Evolutionary conservation across 2,888 invertebrate species (phyloP), one percentile per base, ranked within the genome.

Genomic region (Xylota segnis): DNA sequence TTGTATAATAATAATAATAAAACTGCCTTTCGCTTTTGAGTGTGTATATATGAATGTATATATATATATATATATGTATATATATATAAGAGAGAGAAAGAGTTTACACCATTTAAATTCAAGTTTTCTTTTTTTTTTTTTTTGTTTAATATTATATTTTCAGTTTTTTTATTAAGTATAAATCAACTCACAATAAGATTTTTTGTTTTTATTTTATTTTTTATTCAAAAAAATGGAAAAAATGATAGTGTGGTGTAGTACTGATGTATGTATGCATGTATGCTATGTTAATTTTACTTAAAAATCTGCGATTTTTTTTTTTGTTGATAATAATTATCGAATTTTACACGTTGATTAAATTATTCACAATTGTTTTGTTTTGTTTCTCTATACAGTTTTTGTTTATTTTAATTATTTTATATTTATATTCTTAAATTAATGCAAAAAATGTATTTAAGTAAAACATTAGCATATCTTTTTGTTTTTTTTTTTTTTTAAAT

Each of bases 401-500:
- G 52, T 70, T 65, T 68, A 40, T 58, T 78, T 70, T 61, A 54
- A 54, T 66, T 29, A 37, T 74, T 75, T 59, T 71, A 76, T 86
- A 72, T 82, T 86, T 86, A 77, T 82, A 86, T 68, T 71, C 76
- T 77, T 86, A 86, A 82, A 82, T 86, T 82, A 86, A 76, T 72
- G 82, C 86, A 86, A 86, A 86, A 82, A 74, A 82, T 66, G 54
- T 70, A 72, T 82, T 86, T 86, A 86, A 86, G 86, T 82, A 86
- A 86, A 86, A 82, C 77, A 77, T 86, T 86, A 77, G 76, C 81
- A 77, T 82, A 76, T 86, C 45, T 75, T 79, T 52, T 72, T n/a
- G n/a, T n/a, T 59, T 56, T 29, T 56, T 70, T 59, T 71, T 37
- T 45, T 9, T 43, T 52, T 77, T 32, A 32, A 70, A 72, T 83